phyloP scores from a whole-genome alignment of 2,888 invertebrate species.

The Bruchidius siliquastri region DNA sequence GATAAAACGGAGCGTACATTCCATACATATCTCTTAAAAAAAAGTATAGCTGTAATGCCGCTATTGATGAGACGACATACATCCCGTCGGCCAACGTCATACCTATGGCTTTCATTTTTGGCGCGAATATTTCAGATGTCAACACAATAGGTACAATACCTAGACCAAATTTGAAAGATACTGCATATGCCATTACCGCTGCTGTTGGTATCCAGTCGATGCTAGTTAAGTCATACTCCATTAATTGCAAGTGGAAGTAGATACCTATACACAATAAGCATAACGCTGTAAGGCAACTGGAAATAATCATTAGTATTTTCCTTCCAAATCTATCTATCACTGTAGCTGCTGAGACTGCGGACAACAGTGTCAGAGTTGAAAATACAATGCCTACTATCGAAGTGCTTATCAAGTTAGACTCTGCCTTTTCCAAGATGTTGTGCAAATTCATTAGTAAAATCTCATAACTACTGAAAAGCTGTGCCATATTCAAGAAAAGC shows the following conservation, averaged over 20 bases:
- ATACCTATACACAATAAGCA: slow-evolving; percentile 36
- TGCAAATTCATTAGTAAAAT: slow-evolving; percentile 45
- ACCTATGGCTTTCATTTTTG: slow-evolving; percentile 42
- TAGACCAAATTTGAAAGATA: slow-evolving; percentile 40
- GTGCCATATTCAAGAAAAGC: slow-evolving; percentile 39
- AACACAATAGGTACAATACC: slow-evolving; percentile 43
- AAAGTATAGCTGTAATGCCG: slow-evolving; percentile 39
- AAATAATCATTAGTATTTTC: slow-evolving; percentile 36
- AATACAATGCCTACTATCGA: slow-evolving; percentile 41
- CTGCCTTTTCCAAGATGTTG: slow-evolving; percentile 38
- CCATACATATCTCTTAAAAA: slow-evolving; percentile 31
- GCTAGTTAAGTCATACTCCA: slow-evolving; percentile 27
- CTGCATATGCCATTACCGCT: slow-evolving; percentile 39
- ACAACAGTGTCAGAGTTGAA: slow-evolving; percentile 37
- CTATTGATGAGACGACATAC: slow-evolving; percentile 37
- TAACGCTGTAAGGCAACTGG: slow-evolving; percentile 37
- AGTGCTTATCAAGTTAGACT: slow-evolving; percentile 34
- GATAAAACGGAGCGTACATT: slow-evolving; percentile 39
- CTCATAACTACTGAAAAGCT: slow-evolving; percentile 42
- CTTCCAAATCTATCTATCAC: slow-evolving; percentile 41
- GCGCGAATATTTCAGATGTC: slow-evolving; percentile 43
- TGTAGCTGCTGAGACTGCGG: slow-evolving; percentile 34
- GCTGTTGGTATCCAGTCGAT: slow-evolving; percentile 35
- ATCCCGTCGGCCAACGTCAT: slow-evolving; percentile 41
- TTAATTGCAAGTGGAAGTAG: slow-evolving; percentile 38